Evolutionary conservation across 2,113 vertebrate species (phyloP), one percentile per base, ranked within the genome.

Genomic region (Nettapus auritus): DNA sequence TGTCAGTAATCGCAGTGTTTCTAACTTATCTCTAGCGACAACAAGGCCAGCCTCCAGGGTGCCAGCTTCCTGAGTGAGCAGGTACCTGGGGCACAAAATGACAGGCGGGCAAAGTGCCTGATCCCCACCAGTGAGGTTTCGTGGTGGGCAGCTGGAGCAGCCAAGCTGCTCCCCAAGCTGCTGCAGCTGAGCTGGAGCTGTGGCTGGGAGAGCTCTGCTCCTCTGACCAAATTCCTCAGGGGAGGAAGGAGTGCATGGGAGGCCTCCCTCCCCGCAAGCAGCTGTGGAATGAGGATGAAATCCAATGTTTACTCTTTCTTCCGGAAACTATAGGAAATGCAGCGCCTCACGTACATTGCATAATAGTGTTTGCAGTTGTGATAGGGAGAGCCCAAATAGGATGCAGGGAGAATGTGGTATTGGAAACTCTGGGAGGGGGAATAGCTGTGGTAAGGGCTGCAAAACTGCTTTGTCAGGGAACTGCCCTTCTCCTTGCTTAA

Each of bases 241-340:
- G 88, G 66, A 95, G 81, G 83, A 93, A 92, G 75, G 73, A 93
- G 90, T 55, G 53, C 70, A 94, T 0, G n/a, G 88, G 96, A 96
- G 94, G 92, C 96, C 94, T 93, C 83, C 55, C 70, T 95, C 88
- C 74, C 86, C 80, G 52, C 81, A 94, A 84, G 81, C 94, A 95
- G 88, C 96, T 96, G 90, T 96, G 95, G 96, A 96, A 97, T 96
- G 92, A 95, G 92, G 75, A 93, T 76, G 92, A 93, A 95, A 94
- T 90, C 90, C 88, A 96, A 25, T 95, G 94, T 95, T 96, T 96
- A 96, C 87, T 93, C 90, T 89, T 94, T 93, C 90, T 95, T 89
- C 94, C 74, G 67, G 92, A 95, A 96, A 29, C 93, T 96, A 94
- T 96, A 96, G 96, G 94, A 94, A 95, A 89, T n/a, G 57, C 83